Evolutionary conservation across 2,797 vertebrate genomes (phyloP), one percentile per base, ranked within the genome.

Genomic region (Moxostoma hubbsi): DNA sequence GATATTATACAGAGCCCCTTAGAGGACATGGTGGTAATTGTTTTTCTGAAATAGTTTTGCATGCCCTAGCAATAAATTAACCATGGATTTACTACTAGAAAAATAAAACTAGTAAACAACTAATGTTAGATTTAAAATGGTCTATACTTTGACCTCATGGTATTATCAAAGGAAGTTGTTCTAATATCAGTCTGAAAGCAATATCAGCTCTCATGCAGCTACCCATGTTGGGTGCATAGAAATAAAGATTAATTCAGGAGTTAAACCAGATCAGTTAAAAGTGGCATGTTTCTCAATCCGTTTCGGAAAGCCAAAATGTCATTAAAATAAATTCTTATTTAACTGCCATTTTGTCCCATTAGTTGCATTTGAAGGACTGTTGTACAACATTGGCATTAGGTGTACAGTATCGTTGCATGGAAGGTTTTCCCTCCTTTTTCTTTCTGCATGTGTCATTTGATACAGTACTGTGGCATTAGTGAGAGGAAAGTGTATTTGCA

Each of bases 201-300:
- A 76, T 55, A 82, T 71, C 36, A 65, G 59, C 45, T 51, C 45
- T 64, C 65, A 43, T 70, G 65, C 71, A 68, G 51, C 75, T 63
- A 51, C 49, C n/a, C 43, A 50, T 0, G 18, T 61, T 55, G 49
- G 57, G 77, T 43, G 36, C 11, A n/a, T 3, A 49, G 13, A 16
- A 36, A 36, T 5, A 36, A 36, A 36, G 50, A 63, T 18, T 10
- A 63, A 51, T 53, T 63, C 58, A 63, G 47, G 18, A 15, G 36
- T 36, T 36, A 36, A 36, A 36, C 3, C 1, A 36, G 36, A 36
- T 51, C 9, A 43, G 2, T 59, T 51, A 1, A 59, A 59, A 36
- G 2, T 24, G 7, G 55, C 65, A 70, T 70, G 66, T 43, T 68
- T 68, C 6, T 69, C 8, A 1, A 5, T 5, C 47, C 18, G 24